Conservation (phyloP, 2,888 invertebrate species). For the Seladonia tumulorum region DNA sequence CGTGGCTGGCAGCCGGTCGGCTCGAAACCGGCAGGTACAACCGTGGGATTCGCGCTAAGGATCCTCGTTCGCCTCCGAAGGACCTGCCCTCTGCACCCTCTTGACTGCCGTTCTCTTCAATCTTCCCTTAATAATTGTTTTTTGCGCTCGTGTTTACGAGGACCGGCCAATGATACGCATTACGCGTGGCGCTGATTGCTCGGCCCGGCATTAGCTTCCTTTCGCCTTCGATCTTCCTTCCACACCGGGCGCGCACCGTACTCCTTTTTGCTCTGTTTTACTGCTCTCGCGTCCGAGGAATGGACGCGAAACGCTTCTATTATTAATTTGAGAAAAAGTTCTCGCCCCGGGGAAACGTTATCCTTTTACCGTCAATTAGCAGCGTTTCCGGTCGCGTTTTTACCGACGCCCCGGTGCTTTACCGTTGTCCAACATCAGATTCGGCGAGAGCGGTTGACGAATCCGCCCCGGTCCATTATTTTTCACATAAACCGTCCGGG, state of each 20-base stretch:
- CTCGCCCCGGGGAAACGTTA: not conserved
- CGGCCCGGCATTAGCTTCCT: constrained; percentile 38
- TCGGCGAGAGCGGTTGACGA: too few species aligned
- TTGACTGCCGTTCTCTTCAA: constrained; percentile 59
- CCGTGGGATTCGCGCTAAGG: constrained; percentile 64
- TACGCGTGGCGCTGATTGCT: constrained; percentile 70
- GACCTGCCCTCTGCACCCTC: constrained; percentile 48
- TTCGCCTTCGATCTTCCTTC: constrained; percentile 19
- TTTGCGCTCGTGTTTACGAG: constrained; percentile 66
- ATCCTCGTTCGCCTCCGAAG: constrained; percentile 47
- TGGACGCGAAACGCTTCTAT: constrained; percentile 2
- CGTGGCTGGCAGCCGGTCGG: constrained; percentile 17
- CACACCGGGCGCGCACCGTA: not conserved
- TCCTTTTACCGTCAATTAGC: not conserved
- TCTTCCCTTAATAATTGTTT: constrained; percentile 70
- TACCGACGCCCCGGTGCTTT: not conserved
- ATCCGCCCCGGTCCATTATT: too few species aligned
- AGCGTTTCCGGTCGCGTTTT: not conserved
- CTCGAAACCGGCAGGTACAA: constrained; percentile 33
- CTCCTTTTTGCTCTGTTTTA: not conserved
- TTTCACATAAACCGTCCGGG: too few species aligned
- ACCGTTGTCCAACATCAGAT: not conserved
- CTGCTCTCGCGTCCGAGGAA: not conserved
- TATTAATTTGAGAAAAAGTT: constrained; percentile 8
- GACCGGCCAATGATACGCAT: constrained; percentile 75